Conservation (phyloP, 2,797 vertebrate species). For the Clarias fuscus region DNA sequence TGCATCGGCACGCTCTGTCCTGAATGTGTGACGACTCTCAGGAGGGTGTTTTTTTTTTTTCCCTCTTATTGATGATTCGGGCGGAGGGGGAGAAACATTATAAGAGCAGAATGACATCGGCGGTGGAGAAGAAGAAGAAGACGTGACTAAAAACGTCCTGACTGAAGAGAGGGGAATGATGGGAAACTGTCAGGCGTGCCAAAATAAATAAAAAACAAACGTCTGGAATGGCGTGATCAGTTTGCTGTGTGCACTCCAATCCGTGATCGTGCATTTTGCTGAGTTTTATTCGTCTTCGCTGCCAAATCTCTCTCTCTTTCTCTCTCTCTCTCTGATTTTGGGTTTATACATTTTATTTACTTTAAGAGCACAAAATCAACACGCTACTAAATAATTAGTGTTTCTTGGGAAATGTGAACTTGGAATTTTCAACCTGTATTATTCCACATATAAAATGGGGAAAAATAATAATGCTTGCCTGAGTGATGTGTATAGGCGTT, state of each 20-base stretch:
- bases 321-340: not conserved
- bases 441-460: not conserved
- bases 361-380: not conserved
- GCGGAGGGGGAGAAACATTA: not conserved
- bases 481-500: not conserved
- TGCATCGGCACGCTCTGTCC: conserved; percentile 45
- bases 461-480: not conserved
- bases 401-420: not conserved
- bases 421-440: not conserved
- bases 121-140: conserved; percentile 2
- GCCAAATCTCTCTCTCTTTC: not conserved
- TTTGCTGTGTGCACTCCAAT: not conserved
- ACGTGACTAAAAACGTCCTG: not conserved
- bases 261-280: no score
- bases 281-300: not conserved
- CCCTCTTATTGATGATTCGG: conserved; percentile 31
- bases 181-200: not conserved
- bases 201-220: not conserved
- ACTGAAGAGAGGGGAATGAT: not conserved
- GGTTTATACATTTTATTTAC: not conserved
- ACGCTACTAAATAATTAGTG: not conserved
- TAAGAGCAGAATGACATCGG: conserved; percentile 2
- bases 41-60: not conserved
- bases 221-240: not conserved
- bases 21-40: not conserved